Conservation (phyloP, 1,140 invertebrate genomes). For the Drosophila pectinifera region DNA sequence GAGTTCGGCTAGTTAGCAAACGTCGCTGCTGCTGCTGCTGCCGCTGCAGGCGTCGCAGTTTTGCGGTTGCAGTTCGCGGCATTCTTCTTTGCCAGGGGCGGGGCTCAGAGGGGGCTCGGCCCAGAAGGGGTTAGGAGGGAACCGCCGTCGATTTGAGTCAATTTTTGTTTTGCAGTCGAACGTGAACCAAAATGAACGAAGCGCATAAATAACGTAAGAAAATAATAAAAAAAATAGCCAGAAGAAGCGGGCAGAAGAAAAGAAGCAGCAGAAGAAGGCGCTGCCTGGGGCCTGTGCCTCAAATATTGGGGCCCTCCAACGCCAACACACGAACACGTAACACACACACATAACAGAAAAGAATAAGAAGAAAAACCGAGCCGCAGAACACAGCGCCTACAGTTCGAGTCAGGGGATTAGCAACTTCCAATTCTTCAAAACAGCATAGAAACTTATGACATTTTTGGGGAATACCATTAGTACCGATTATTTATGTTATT, state of each 20-base stretch:
- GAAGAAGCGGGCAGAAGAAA: slow-evolving; percentile 27
- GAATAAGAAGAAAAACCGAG: neutral
- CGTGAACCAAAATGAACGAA: slow-evolving; percentile 77
- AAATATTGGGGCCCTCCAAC: slow-evolving; percentile 47
- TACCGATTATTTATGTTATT: neutral
- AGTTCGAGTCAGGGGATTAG: neutral
- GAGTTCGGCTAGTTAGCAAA: slow-evolving; percentile 65
- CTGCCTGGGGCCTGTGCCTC: slow-evolving; percentile 48
- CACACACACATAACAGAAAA: neutral
- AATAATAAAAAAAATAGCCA: slow-evolving; percentile 26
- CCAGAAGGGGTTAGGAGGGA: slow-evolving; percentile 9
- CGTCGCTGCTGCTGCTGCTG: slow-evolving; percentile 22
- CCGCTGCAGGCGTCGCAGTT: slow-evolving; percentile 12
- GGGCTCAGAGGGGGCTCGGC: neutral
- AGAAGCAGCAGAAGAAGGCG: slow-evolving; percentile 36
- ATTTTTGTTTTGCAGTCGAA: slow-evolving; percentile 74
- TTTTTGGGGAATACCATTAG: neutral
- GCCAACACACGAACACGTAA: slow-evolving; percentile 32
- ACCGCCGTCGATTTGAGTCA: slow-evolving; percentile 73
- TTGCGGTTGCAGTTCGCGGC: slow-evolving; percentile 46
- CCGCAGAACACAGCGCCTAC: slow-evolving; percentile 7
- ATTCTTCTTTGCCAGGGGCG: slow-evolving; percentile 42
- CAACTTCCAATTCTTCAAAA: neutral
- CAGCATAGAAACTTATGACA: neutral
- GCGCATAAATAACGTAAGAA: slow-evolving; percentile 74